Base-by-base conservation (phyloP, 92 coral and sea anemone species). In the Epizoanthus rinbou region DNA sequence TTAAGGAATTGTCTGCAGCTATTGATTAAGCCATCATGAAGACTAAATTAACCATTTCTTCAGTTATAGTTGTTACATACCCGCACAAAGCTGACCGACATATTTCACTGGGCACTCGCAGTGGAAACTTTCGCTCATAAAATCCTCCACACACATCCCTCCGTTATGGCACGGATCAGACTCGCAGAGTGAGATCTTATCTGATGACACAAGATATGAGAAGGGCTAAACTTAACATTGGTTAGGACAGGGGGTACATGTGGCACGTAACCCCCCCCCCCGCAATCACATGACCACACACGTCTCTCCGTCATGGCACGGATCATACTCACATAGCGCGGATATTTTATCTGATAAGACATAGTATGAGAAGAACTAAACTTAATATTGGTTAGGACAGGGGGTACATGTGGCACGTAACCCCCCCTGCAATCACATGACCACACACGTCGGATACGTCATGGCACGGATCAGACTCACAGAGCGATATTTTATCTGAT, bases 131-230 rank as follows among this genome's bases (percentile, higher is more conserved):
- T 83, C 76, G 25, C 69, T 79, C 3, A 87, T 87, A 24, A 57
- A 81, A 59, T 69, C 86, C 62, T 94, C 99, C 72, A 88, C 69
- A 59, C 99, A 96, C 7, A 86, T 87, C 2, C 97, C 99, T 16
- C 93, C 98, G 76, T 96, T 94, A 63, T 88, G 87, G 57, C 99
- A 96, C 11, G 99, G 99, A 15, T 90, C 87, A 2, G 89, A 75
- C 15, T 89, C 96, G 41, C 99, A 96, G 31, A 83, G 86, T 8
- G 99, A 85, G 18, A 87, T 67, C 78, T 83, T 91, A 43, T 94
- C 99, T 96, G 84, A 9, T 22, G 28, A 84, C 69, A 18, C 11
- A 47, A 47, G 7, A 37, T 5, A 50, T 9, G 54, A 37, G 18
- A 35, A 54, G 43, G 6, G 5, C 1, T 37, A 4, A 11, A 18